Base-by-base conservation (phyloP, 2,797 vertebrate species). In the Heteromormyrus szaboi region DNA sequence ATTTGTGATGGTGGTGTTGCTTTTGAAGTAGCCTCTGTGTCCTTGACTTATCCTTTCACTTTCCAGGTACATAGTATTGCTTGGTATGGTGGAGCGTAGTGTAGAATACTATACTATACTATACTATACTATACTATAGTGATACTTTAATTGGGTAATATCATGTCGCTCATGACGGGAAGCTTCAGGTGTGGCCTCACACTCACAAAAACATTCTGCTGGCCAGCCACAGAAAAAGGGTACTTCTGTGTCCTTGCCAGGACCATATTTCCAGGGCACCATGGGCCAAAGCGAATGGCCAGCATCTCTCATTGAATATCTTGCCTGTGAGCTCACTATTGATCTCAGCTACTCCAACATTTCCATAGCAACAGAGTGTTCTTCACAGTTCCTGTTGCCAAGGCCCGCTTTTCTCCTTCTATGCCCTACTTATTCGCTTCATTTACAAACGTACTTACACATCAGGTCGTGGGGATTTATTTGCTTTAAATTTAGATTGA, bases 291-390 rank as follows among this genome's bases (percentile, higher is more conserved):
- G 56, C 41, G 9, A 65, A 65, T 22, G 59, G 59, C 22, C 44
- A 37, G 19, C 41, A 68, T 50, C 86, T 68, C 41, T 0, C 37
- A 8, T 68, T 41, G 37, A 12, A 22, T 46, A 37, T 56, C 86
- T 29, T 14, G 59, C 54, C 41, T 68, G 56, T 46, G 86, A 87
- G 54, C 46, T 41, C 54, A 54, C 86, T 65, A 87, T 65, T 87
- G 86, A 86, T 86, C 85, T 62, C 25, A 22, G 86, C 56, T 22
- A n/a, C 86, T 62, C 37, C 54, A 25, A 44, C 59, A 46, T 87
- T 87, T 25, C 86, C 86, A 87, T 65, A 65, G 86, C 54, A 65
- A 87, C 86, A 41, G 56, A 46, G 9, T 9, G 41, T 87, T 87
- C 86, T 33, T 87, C 86, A 17, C 86, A 44, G 53, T 65, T 33